Percentiles rank a stretch among this genome's conserved stretches.
phyloP scores from a whole-genome alignment of 2,113 vertebrate species.

The Riparia riparia region DNA sequence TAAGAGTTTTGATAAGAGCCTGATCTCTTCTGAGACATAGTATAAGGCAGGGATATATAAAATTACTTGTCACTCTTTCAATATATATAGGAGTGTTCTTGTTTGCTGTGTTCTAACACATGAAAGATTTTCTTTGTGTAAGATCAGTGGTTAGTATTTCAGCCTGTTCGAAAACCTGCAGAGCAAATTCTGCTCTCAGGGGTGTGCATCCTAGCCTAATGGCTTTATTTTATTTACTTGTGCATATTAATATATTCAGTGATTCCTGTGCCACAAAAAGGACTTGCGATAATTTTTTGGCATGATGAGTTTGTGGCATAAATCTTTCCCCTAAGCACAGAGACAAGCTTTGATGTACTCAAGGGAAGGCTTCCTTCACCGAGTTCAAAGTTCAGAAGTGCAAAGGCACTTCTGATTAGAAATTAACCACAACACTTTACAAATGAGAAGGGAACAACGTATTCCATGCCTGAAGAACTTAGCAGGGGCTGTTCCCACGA shows the following conservation, averaged over 20 bases:
- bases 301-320: neutral
- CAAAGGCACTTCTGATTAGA: conserved; percentile 57
- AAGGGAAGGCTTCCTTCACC: neutral
- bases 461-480: neutral
- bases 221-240: neutral
- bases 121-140: neutral
- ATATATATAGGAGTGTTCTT: neutral
- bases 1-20: neutral
- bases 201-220: neutral
- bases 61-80: neutral
- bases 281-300: neutral
- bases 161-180: neutral
- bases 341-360: neutral
- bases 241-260: neutral
- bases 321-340: neutral
- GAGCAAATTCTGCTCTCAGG: neutral
- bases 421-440: conserved; percentile 40
- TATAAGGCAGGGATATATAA: neutral
- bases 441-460: neutral
- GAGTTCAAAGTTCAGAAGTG: conserved; percentile 60
- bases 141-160: neutral
- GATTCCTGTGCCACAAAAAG: neutral
- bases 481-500: neutral
- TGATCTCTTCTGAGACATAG: neutral
- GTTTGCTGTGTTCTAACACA: neutral